Percentiles rank a stretch among this genome's conserved stretches.
These are phyloP conservation scores for Tinea trinotella DNA, from an alignment of 2,888 invertebrate species.

Conservation along the genomic window DNA sequence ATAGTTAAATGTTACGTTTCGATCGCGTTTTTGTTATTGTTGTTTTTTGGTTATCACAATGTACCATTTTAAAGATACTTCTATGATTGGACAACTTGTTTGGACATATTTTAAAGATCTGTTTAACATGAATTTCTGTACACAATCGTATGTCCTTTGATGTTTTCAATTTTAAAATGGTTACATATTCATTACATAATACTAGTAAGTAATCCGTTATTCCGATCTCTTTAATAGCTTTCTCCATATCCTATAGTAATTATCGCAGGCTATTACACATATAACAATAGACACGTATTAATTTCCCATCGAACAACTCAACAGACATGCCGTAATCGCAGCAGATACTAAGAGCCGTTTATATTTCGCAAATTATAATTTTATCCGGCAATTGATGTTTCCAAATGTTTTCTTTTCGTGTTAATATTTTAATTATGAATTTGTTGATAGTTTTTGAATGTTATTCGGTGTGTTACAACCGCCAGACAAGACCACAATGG, in stretches of 20 bases:
- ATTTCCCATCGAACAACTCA: constrained; percentile 64
- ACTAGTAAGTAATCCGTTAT: constrained; percentile 68
- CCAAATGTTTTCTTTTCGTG: constrained; percentile 19
- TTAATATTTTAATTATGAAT: constrained; percentile 44
- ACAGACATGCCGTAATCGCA: constrained; percentile 67
- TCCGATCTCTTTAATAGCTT: constrained; percentile 66
- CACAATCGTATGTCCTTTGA: background rate
- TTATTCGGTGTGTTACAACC: constrained; percentile 57
- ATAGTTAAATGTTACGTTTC: constrained; percentile 63
- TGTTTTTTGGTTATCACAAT: constrained; percentile 31
- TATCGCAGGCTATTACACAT: constrained; percentile 67
- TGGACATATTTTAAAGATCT: background rate
- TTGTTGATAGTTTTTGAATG: constrained; percentile 58
- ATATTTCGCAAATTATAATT: background rate
- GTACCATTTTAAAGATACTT: constrained; percentile 42
- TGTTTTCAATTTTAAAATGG: constrained; percentile 52
- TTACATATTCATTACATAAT: constrained; percentile 47
- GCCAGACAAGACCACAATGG: constrained; percentile 63
- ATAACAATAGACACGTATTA: constrained; percentile 69
- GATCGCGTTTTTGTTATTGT: constrained; percentile 58
- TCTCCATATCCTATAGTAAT: constrained; percentile 58
- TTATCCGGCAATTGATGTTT: constrained; percentile 24
- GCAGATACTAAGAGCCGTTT: constrained; percentile 65
- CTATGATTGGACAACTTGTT: background rate
- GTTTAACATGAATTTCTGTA: background rate